Percentiles rank a stretch among this genome's conserved stretches.
Conservation (phyloP, 2,888 invertebrate species). For the Dione juno region DNA sequence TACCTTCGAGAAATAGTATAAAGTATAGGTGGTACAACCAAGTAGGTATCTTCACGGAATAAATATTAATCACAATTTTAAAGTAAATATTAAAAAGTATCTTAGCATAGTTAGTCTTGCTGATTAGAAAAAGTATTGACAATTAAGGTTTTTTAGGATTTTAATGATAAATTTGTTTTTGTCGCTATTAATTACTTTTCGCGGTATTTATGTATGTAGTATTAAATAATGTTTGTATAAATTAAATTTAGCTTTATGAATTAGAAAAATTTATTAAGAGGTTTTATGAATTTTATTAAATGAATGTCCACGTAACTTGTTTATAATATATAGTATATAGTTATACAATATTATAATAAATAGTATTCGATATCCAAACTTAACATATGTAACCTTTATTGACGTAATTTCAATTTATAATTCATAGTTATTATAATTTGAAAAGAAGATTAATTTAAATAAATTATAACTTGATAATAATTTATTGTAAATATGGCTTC, state of each 20-base stretch:
- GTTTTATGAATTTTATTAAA: not conserved
- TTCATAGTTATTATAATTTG: slow-evolving; percentile 13
- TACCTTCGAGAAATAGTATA: too few species aligned
- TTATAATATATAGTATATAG: not conserved
- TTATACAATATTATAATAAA: not conserved
- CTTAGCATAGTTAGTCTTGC: too few species aligned
- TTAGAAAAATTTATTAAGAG: not conserved
- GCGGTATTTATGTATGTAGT: not conserved
- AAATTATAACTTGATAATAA: slow-evolving; percentile 10
- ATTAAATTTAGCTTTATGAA: not conserved
- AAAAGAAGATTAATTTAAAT: slow-evolving; percentile 21
- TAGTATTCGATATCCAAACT: not conserved
- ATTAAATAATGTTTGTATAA: not conserved
- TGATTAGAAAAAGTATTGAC: too few species aligned
- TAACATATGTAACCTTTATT: slow-evolving; percentile 25
- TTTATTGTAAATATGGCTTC: slow-evolving; percentile 7
- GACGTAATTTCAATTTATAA: not conserved
- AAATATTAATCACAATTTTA: too few species aligned
- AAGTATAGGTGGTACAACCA: too few species aligned
- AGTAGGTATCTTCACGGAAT: too few species aligned
- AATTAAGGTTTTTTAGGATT: too few species aligned
- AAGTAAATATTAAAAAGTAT: too few species aligned
- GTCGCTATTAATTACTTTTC: not conserved
- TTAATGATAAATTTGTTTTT: too few species aligned
- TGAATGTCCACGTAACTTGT: not conserved